Evolutionary conservation across 2,113 vertebrate species (phyloP).

Genomic region (Gavia stellata): DNA sequence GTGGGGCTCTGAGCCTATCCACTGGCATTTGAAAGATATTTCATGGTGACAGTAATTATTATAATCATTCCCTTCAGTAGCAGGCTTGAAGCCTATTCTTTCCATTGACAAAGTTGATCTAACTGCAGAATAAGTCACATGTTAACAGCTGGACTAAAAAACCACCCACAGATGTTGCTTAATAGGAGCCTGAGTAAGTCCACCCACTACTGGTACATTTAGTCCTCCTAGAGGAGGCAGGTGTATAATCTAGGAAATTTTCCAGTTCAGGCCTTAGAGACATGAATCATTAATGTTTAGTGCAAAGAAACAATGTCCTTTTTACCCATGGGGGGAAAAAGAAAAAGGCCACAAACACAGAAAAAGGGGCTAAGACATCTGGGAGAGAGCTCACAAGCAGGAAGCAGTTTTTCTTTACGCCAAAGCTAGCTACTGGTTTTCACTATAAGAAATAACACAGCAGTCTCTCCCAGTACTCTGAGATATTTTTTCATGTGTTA

Average conservation of each 20-base stretch:
- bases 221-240: slow-evolving; percentile 38
- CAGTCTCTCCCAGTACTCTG: not conserved
- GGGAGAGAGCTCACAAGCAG: not conserved
- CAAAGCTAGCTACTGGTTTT: not conserved
- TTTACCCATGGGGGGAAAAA: not conserved
- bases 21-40: slow-evolving; percentile 4
- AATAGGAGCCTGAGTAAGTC: slow-evolving; percentile 48
- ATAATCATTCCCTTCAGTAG: not conserved
- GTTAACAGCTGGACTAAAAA: slow-evolving; percentile 57
- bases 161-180: slow-evolving; percentile 56
- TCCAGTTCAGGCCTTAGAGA: slow-evolving; percentile 21
- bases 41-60: slow-evolving; percentile 25
- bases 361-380: not conserved
- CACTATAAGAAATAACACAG: not conserved
- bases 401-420: not conserved
- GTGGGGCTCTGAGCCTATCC: not conserved
- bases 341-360: not conserved
- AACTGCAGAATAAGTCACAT: slow-evolving; percentile 15
- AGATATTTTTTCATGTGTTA: not conserved
- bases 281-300: slow-evolving; percentile 48
- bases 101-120: slow-evolving; percentile 19
- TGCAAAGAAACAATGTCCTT: not conserved
- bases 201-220: slow-evolving; percentile 57
- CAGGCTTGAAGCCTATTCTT: slow-evolving; percentile 18
- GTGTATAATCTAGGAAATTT: slow-evolving; percentile 50